Percentiles rank a stretch among this genome's conserved stretches.
Conservation (phyloP, 2,888 invertebrate genomes). For the Argyra leucocephala region DNA sequence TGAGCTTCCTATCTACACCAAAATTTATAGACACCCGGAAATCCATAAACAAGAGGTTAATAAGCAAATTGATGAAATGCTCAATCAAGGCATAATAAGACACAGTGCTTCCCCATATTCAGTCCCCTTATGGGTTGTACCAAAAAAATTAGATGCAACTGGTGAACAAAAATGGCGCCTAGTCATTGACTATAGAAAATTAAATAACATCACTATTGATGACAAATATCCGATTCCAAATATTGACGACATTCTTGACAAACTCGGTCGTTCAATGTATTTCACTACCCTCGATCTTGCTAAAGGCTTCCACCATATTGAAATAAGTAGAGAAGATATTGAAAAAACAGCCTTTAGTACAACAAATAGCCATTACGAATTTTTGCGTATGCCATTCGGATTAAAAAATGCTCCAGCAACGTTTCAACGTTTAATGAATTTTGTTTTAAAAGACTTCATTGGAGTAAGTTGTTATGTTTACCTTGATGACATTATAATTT, state of each 20-base stretch:
- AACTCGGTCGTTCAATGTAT: conserved; percentile 18
- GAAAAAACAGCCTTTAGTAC: too few species aligned
- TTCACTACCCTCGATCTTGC: conserved; percentile 26
- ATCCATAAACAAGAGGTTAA: conserved; percentile 13
- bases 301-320: conserved; percentile 29
- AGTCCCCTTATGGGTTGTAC: conserved; percentile 15
- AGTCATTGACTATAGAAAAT: conserved; percentile 12
- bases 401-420: conserved; percentile 17
- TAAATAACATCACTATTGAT: conserved; percentile 21
- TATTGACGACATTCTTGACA: conserved; percentile 22
- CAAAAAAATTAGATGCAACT: conserved; percentile 14
- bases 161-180: conserved; percentile 18
- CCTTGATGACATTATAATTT: conserved; percentile 31
- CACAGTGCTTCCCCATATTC: conserved; percentile 14
- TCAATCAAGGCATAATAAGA: conserved; percentile 24
- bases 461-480: conserved; percentile 29
- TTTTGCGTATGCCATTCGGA: conserved; percentile 17
- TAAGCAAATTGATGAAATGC: conserved; percentile 19
- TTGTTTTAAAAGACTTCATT: conserved; percentile 24
- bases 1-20: conserved; percentile 12
- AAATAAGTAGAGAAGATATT: conserved; percentile 17
- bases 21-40: conserved; percentile 13
- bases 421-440: conserved; percentile 20
- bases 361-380: too few species aligned
- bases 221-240: conserved; percentile 27